Evolutionary conservation across 2,113 vertebrate genomes (phyloP), one percentile per base, ranked within the genome.

Genomic region (Galbula dea): DNA sequence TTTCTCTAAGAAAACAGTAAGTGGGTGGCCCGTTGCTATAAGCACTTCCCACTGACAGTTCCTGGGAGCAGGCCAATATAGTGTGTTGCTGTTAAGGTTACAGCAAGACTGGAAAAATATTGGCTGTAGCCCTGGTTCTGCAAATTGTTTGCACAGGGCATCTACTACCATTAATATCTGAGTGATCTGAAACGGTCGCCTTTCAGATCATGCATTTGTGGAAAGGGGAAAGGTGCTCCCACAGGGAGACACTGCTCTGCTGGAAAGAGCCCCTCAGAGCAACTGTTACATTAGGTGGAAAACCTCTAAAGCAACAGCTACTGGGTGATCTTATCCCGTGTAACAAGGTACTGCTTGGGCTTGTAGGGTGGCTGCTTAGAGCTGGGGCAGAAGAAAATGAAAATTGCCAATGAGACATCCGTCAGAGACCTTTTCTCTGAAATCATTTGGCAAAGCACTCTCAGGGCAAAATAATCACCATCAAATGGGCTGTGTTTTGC

Each of bases 21-120:
- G 96, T 95, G 96, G 95, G 94, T 96, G 94, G 95, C 93, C 94
- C 41, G 23, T 83, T 96, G 75, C 91, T 95, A 9, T 94, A 71
- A 41, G 79, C 0, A 32, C 72, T 94, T 94, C 94, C 93, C 72
- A 89, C 89, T 93, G 87, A 94, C 2, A 8, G 79, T 32, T 88
- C 75, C 91, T 96, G 95, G 96, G 89, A 91, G 45, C 7, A 1
- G 48, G 95, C 95, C 96, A 96, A 94, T 66, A 49, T 45, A 87
- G 58, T 92, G 86, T 58, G 45, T 51, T 94, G 61, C 91, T 90
- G 86, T 92, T 92, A 95, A 94, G 32, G 84, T 95, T 94, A 95
- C 72, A 88, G 91, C 2, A 6, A 94, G 87, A 83, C 55, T 88
- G 93, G 79, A 73, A 94, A 95, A 96, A 96, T 86, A 83, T 77